These are phyloP conservation scores for Thamnophis sirtalis DNA, from an alignment of 2,113 vertebrate genomes.

Conservation along the genomic window DNA sequence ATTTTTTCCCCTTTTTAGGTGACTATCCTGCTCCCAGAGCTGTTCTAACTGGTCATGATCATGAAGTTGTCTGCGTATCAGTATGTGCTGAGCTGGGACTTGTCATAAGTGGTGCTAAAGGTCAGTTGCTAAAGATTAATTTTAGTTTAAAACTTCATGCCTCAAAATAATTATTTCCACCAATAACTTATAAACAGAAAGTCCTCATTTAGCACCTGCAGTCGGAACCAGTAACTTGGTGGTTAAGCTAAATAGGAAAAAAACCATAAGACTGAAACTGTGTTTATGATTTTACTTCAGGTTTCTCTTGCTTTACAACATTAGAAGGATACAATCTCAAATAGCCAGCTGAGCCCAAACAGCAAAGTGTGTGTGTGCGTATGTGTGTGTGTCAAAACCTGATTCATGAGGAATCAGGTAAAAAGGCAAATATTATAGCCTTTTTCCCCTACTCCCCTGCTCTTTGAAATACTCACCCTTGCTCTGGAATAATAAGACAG, in stretches of 20 bases:
- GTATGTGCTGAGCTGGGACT: conserved; percentile 97
- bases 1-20: conserved; percentile 66
- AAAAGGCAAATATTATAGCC: background rate
- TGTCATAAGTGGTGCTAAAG: conserved; percentile 98
- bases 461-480: background rate
- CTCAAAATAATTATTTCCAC: conserved; percentile 6
- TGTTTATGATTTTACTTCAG: background rate
- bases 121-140: conserved; percentile 67
- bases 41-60: conserved; percentile 94
- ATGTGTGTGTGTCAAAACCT: background rate
- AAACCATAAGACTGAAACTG: background rate
- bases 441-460: background rate
- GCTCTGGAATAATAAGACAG: background rate
- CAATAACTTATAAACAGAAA: background rate
- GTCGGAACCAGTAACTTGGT: background rate
- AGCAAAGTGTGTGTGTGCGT: background rate
- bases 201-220: background rate
- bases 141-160: conserved; percentile 34
- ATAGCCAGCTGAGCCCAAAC: background rate
- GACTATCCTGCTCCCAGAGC: conserved; percentile 95
- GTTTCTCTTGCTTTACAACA: background rate
- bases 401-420: background rate
- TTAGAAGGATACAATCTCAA: background rate
- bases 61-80: conserved; percentile 94
- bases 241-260: background rate